Conservation (phyloP, 92 coral and sea anemone genomes). For the Nematostella vectensis region DNA sequence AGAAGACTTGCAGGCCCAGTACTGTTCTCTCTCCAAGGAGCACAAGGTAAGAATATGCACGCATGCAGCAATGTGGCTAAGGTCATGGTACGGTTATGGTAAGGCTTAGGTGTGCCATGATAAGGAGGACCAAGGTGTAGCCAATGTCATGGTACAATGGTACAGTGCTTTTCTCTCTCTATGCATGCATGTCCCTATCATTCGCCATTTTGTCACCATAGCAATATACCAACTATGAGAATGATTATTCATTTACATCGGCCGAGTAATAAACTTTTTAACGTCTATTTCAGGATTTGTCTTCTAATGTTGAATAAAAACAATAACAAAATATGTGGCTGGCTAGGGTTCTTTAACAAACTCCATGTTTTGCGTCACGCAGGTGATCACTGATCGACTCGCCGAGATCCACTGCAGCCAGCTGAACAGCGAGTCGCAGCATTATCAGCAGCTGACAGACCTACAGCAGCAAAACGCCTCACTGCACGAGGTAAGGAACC, state of each 20-base stretch:
- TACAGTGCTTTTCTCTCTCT: background rate
- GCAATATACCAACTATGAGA: no score
- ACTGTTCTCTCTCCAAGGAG: slow-evolving; percentile 74
- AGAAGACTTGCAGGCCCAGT: slow-evolving; percentile 79
- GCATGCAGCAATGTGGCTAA: background rate
- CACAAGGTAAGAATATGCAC: slow-evolving; percentile 45
- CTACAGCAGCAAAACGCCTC: slow-evolving; percentile 81
- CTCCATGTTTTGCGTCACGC: slow-evolving; percentile 1
- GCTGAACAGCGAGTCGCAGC: slow-evolving; percentile 76
- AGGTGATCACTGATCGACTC: slow-evolving; percentile 85
- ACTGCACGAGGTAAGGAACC: slow-evolving; percentile 59
- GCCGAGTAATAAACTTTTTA: no score
- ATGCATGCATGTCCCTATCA: no score
- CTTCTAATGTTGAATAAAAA: no score
- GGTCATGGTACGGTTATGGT: background rate
- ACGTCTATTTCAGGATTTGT: no score
- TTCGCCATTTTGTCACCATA: no score
- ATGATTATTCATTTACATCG: no score
- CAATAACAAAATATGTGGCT: no score
- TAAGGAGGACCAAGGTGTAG: no score
- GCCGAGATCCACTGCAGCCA: slow-evolving; percentile 88
- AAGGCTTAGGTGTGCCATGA: no score
- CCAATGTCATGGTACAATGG: background rate
- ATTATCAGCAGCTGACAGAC: slow-evolving; percentile 80
- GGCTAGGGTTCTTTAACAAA: no score